A percentile compares a stretch with the other conserved stretches of the same genome.
phyloP scores from a whole-genome alignment of 2,113 vertebrate genomes.

The Cyanocitta stelleri region DNA sequence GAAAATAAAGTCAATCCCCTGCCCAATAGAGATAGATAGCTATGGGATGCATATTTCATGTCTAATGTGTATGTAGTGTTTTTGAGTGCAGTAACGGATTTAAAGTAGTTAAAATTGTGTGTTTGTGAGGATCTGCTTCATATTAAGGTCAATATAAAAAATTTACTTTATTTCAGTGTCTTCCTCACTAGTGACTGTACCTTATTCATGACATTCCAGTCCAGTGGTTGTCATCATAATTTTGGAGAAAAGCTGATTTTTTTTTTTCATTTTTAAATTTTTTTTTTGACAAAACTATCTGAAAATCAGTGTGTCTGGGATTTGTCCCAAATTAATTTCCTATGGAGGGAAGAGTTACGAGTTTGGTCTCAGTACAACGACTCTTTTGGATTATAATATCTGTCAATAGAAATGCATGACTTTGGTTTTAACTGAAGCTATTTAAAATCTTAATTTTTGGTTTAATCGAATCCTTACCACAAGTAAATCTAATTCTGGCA shows the following conservation, averaged over 20 bases:
- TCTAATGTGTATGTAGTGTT: neutral
- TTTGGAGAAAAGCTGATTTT: neutral
- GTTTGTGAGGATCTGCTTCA: neutral
- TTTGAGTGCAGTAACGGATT: neutral
- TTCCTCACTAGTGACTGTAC: neutral
- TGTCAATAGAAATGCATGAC: neutral
- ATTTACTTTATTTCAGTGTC: neutral
- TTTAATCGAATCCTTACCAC: slow-evolving; percentile 10
- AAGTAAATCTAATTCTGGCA: slow-evolving; percentile 34
- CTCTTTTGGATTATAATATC: neutral
- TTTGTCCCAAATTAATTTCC: slow-evolving; percentile 25
- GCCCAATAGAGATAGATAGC: neutral
- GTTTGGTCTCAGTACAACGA: neutral
- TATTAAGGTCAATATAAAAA: neutral
- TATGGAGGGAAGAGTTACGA: neutral
- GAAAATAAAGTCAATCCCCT: neutral
- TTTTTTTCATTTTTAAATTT: too few species aligned
- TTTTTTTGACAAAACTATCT: neutral
- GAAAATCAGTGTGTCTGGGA: neutral
- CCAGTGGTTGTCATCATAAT: rapidly evolving
- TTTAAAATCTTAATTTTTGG: slow-evolving; percentile 52
- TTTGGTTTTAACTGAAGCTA: slow-evolving; percentile 18
- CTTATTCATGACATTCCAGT: neutral
- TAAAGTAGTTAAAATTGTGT: neutral
- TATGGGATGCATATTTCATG: neutral